Evolutionary conservation across 1,140 invertebrate genomes (phyloP).

Genomic region (Vollenhovia emeryi): DNA sequence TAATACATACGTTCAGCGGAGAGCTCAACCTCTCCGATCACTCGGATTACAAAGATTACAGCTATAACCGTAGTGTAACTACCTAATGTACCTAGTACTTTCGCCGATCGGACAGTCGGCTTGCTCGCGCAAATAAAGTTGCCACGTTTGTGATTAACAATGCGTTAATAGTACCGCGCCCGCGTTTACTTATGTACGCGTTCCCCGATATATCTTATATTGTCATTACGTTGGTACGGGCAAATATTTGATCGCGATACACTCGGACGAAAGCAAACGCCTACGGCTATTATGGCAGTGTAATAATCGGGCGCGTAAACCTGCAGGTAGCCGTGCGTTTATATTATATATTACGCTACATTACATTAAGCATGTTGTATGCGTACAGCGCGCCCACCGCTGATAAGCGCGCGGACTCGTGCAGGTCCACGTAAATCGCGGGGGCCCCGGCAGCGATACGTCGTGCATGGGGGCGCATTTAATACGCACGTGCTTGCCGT

Average conservation of each 20-base stretch:
- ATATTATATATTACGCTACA: constrained; percentile 75
- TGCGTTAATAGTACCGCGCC: constrained; percentile 23
- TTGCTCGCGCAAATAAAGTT: background rate
- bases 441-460: constrained; percentile 33
- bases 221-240: constrained; percentile 47
- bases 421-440: constrained; percentile 52
- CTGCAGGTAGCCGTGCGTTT: constrained; percentile 68
- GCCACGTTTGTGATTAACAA: constrained; percentile 3
- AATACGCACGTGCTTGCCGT: constrained; percentile 54
- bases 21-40: background rate
- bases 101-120: background rate
- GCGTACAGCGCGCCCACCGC: constrained; percentile 52
- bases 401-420: constrained; percentile 55
- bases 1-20: background rate
- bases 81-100: background rate
- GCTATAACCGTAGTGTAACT: background rate
- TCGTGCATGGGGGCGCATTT: constrained; percentile 49
- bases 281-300: constrained; percentile 54
- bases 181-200: constrained; percentile 30
- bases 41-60: background rate
- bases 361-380: constrained; percentile 73
- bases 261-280: constrained; percentile 54
- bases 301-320: constrained; percentile 60
- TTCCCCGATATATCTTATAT: constrained; percentile 55
- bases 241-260: constrained; percentile 57